These are phyloP conservation scores for Drosophila funebris DNA, from an alignment of 1,140 invertebrate species.

Conservation along the genomic window DNA sequence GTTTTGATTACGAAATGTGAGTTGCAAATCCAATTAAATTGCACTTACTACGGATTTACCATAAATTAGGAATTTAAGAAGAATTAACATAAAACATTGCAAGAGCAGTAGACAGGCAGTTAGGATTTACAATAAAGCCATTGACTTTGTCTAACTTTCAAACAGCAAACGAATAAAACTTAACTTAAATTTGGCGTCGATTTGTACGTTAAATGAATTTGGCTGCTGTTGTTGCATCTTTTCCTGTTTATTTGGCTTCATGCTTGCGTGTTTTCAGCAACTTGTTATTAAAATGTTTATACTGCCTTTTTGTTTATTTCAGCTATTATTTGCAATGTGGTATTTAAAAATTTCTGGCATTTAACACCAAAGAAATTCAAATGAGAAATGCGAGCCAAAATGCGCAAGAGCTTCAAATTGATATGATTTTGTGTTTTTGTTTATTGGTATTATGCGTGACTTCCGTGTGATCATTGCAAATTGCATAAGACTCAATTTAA, in stretches of 20 bases:
- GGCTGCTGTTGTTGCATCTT: constrained; percentile 15
- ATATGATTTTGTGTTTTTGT: constrained; percentile 45
- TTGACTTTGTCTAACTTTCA: constrained; percentile 2
- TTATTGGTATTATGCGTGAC: constrained; percentile 52
- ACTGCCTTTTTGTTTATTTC: not conserved
- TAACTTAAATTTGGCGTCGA: constrained; percentile 5
- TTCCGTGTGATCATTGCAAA: constrained; percentile 42
- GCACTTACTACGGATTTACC: too few relatives aligned
- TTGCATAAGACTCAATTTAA: constrained; percentile 21
- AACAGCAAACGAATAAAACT: not conserved
- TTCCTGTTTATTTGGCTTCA: constrained; percentile 11
- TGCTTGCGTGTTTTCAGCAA: constrained; percentile 36
- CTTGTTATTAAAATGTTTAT: constrained; percentile 23
- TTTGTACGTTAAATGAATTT: constrained; percentile 32
- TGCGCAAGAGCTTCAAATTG: constrained; percentile 40
- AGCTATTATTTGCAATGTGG: constrained; percentile 4
- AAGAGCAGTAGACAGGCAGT: too few relatives aligned
- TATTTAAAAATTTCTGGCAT: constrained; percentile 26
- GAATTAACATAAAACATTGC: too few relatives aligned
- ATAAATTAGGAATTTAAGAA: too few relatives aligned
- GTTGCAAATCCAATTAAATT: too few relatives aligned
- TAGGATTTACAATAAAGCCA: not conserved
- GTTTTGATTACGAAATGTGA: too few relatives aligned
- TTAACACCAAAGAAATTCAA: constrained; percentile 51
- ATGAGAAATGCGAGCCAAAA: constrained; percentile 18